A percentile compares a stretch with the other conserved stretches of the same genome.
These are phyloP conservation scores for Ophioninae sp. DNA, from an alignment of 2,888 invertebrate genomes.

Conservation along the genomic window DNA sequence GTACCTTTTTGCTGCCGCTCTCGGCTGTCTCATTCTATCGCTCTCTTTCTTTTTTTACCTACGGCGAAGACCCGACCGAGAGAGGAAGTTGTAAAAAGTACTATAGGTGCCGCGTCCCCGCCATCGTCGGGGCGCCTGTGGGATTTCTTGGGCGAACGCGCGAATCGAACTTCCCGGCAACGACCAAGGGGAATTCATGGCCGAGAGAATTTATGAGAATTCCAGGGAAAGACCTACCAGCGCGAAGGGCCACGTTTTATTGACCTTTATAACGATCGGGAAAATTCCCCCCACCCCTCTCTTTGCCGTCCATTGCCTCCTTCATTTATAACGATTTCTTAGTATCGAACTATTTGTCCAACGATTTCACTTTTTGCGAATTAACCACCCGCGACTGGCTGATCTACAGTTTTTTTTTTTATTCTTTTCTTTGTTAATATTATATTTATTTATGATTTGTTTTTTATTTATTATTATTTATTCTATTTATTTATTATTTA, in stretches of 20 bases:
- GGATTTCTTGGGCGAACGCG: conserved; percentile 32
- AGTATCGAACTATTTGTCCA: conserved; percentile 3
- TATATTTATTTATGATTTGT: too few species aligned
- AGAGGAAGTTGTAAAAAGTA: conserved; percentile 56
- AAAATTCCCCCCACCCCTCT: conserved; percentile 1
- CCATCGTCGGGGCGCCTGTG: conserved; percentile 36
- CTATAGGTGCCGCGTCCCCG: conserved; percentile 42
- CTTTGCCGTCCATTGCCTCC: conserved; percentile 7
- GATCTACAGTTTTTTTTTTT: not conserved
- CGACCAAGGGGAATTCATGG: conserved; percentile 52
- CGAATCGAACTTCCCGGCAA: conserved; percentile 44
- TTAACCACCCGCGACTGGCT: conserved; percentile 11
- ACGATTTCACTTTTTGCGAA: not conserved
- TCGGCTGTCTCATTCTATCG: conserved; percentile 31
- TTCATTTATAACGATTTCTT: conserved; percentile 22
- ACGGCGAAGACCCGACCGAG: conserved; percentile 32
- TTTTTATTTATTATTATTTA: too few species aligned
- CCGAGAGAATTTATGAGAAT: conserved; percentile 62
- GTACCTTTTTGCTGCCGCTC: conserved; percentile 53
- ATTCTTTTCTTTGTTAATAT: not conserved
- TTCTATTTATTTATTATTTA: too few species aligned
- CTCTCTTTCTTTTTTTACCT: conserved; percentile 33
- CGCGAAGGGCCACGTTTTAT: conserved; percentile 24
- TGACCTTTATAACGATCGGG: conserved; percentile 42
- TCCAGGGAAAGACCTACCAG: conserved; percentile 50